Conservation (phyloP, 2,113 vertebrate genomes). For the Panurus biarmicus region DNA sequence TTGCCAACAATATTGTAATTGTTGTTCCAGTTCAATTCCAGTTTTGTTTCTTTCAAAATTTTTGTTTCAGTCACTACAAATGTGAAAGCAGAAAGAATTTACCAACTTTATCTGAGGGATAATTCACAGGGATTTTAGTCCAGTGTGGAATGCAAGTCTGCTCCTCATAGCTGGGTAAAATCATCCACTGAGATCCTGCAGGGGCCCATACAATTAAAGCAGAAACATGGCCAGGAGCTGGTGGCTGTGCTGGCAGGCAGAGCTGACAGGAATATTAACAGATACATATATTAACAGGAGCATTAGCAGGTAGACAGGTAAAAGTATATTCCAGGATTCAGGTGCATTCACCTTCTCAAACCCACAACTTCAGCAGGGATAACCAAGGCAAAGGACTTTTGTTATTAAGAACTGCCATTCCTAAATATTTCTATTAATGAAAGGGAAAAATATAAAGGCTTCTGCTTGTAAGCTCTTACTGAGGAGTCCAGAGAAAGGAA, state of each 20-base stretch:
- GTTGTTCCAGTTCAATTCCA: background rate
- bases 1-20: background rate
- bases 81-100: background rate
- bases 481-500: background rate
- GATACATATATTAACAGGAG: background rate
- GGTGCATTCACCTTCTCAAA: background rate
- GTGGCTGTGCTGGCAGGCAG: background rate
- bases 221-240: rapidly evolving
- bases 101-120: background rate
- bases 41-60: background rate
- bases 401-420: background rate
- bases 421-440: background rate
- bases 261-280: background rate
- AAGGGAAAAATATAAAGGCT: background rate
- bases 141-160: background rate
- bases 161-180: background rate
- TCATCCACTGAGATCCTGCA: background rate
- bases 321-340: background rate
- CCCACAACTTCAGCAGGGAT: background rate
- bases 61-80: background rate
- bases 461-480: background rate
- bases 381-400: background rate
- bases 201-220: background rate
- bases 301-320: background rate
- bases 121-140: background rate